phyloP scores from a whole-genome alignment of 2,888 invertebrate genomes.

The Callosobruchus maculatus region DNA sequence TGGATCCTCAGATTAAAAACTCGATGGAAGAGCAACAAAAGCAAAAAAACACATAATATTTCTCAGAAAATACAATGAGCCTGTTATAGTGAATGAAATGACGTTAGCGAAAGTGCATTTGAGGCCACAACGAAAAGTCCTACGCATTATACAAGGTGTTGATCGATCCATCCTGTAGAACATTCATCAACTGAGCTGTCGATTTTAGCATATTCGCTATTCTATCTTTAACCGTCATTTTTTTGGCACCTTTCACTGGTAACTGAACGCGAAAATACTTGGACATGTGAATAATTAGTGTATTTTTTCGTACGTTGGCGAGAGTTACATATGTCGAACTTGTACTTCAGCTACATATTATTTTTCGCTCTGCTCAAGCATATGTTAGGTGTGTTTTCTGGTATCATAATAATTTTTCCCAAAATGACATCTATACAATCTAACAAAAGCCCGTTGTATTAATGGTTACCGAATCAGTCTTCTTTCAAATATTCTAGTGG shows the following conservation, averaged over 20 bases:
- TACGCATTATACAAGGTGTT: not conserved
- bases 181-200: not conserved
- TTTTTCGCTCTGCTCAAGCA: not conserved
- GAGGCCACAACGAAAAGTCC: not conserved
- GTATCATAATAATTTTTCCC: too few species aligned
- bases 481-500: too few species aligned
- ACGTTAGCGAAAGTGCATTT: not conserved
- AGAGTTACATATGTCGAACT: not conserved
- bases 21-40: too few species aligned
- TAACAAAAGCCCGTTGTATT: too few species aligned
- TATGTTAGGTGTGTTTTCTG: too few species aligned
- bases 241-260: not conserved
- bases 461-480: too few species aligned
- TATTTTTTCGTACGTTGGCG: not conserved
- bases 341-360: not conserved
- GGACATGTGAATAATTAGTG: not conserved
- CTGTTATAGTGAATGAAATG: not conserved
- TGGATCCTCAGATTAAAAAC: too few species aligned
- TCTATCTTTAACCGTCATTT: not conserved
- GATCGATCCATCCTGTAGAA: not conserved
- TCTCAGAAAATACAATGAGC: not conserved
- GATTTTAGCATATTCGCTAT: not conserved
- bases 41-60: too few species aligned
- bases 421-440: too few species aligned
- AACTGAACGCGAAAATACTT: not conserved